Base-by-base conservation (phyloP, 1,140 invertebrate genomes). In the Palaemon carinicauda region DNA sequence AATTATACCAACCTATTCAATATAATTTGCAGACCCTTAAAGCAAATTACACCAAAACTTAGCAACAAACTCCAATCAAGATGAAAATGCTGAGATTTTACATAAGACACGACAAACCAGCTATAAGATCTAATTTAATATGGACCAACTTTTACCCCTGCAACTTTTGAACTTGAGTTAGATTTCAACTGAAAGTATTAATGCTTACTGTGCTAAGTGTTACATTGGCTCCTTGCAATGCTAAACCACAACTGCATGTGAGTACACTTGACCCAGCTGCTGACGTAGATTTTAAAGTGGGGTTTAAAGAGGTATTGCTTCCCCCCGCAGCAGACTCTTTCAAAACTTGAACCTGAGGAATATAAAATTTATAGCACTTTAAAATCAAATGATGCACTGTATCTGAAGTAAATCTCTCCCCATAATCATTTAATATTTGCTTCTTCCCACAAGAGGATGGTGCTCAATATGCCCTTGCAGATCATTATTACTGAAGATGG, bases 181-280 rank as follows among this genome's bases (percentile, higher is more conserved):
- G 24, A 10, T 10, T 0, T 4, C n/a, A 54, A 53, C 53, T 52
- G 10, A 51, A 33, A 27, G 60, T 24, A 60, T 1, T 56, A 29
- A 50, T 17, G 60, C 82, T 83, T 77, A 83, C 82, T 75, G 82
- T 83, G 75, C 75, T 83, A 10, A 83, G 82, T n/a, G 82, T 77
- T 2, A 83, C 71, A 51, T 83, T 83, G 29, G 82, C 82, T 9
- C 82, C 82, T 41, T 83, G 82, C 15, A 83, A 41, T 56, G 82
- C 71, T 77, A 83, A 83, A 9, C 82, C 82, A 77, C 82, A 83
- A 19, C 73, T 53, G 75, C 82, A 83, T 15, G 73, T 73, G 1
- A 83, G 73, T 15, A 83, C 31, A 15, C 75, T 83, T n/a, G 82
- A 19, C 27, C 29, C 73, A 77, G 65, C 27, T 33, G 52, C 52